These are phyloP conservation scores for Asbolus verrucosus DNA, from an alignment of 1,140 invertebrate species.

Conservation along the genomic window DNA sequence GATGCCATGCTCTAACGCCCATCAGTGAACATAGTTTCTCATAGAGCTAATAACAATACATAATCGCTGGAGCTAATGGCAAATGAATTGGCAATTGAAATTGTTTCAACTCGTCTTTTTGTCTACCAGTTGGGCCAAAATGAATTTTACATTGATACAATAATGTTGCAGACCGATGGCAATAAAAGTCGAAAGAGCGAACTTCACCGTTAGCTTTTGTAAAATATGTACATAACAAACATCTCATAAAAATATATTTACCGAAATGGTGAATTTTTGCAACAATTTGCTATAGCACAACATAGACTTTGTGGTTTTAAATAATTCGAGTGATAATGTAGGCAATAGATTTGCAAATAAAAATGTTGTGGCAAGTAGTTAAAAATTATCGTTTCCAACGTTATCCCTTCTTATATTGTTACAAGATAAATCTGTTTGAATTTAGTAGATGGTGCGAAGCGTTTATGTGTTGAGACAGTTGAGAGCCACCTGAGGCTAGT, in stretches of 20 bases:
- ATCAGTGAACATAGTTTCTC: constrained; percentile 40
- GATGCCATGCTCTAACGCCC: constrained; percentile 49
- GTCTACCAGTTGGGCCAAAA: too few species aligned
- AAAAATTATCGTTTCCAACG: too few species aligned
- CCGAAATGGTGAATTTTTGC: too few species aligned
- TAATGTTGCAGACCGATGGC: too few species aligned
- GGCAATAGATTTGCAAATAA: too few species aligned
- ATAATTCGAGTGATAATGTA: too few species aligned
- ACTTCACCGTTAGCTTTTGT: constrained; percentile 5
- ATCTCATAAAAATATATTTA: constrained; percentile 38
- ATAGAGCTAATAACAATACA: constrained; percentile 48
- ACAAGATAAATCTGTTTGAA: constrained; percentile 43
- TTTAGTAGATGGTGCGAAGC: constrained; percentile 37
- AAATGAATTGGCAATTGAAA: not conserved
- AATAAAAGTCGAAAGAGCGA: not conserved
- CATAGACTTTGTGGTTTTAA: not conserved
- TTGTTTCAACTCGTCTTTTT: too few species aligned
- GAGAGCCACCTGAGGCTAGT: constrained; percentile 40
- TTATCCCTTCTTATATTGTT: too few species aligned
- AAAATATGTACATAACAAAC: constrained; percentile 21
- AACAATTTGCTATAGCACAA: constrained; percentile 15
- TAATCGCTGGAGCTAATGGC: constrained; percentile 39
- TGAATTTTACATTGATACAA: too few species aligned
- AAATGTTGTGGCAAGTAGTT: too few species aligned
- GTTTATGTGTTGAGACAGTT: constrained; percentile 42